Evolutionary conservation across 2,888 invertebrate species (phyloP).

Genomic region (Dendrolimus pini): DNA sequence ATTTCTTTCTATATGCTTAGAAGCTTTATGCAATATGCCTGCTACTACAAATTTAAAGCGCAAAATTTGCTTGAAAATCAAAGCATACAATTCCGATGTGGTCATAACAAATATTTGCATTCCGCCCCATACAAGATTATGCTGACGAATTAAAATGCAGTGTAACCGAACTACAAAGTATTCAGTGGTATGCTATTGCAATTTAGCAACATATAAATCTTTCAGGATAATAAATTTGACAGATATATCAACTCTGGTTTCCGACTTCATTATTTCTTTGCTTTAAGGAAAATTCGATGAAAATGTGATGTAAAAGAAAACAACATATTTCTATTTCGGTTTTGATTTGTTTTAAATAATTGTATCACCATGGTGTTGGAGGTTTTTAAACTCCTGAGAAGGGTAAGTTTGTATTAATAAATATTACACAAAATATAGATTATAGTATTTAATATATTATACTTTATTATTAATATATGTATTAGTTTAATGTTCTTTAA

Average conservation of each 20-base stretch:
- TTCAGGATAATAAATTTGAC: conserved; percentile 33
- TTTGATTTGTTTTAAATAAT: conserved; percentile 2
- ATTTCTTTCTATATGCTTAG: too few relatives aligned
- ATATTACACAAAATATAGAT: neutral
- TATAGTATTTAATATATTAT: too few relatives aligned
- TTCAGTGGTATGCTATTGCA: conserved; percentile 4
- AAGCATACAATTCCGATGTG: conserved; percentile 13
- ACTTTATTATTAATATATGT: too few relatives aligned
- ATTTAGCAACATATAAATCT: conserved; percentile 24
- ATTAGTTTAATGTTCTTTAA: too few relatives aligned
- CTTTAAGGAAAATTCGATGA: conserved; percentile 14
- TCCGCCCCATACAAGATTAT: conserved; percentile 27
- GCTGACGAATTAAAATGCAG: conserved; percentile 30
- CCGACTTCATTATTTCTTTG: conserved; percentile 22
- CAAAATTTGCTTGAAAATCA: conserved; percentile 15
- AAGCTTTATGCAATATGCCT: too few relatives aligned
- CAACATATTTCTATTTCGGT: neutral
- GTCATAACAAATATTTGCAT: conserved; percentile 45
- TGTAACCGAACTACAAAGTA: conserved; percentile 14
- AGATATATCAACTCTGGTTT: conserved; percentile 30
- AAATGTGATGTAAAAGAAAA: conserved; percentile 13
- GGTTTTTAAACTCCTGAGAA: conserved; percentile 19
- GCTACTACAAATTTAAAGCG: conserved; percentile 14
- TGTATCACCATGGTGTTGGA: conserved; percentile 28
- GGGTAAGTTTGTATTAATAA: conserved; percentile 25